Conservation (phyloP, 1,140 invertebrate genomes). For the Mactra quadrangularis region DNA sequence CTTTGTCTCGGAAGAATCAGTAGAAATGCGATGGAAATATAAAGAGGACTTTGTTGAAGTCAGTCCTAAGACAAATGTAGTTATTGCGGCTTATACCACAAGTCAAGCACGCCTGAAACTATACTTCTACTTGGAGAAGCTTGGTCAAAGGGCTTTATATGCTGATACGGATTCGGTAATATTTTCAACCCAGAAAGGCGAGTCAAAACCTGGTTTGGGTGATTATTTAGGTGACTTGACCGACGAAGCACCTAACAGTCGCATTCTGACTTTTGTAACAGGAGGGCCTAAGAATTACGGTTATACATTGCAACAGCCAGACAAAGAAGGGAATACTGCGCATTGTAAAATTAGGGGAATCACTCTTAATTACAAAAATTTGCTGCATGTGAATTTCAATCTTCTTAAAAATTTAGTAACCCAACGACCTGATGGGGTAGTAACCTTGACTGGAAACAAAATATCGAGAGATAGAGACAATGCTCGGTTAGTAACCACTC, state of each 20-base stretch:
- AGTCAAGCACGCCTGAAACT: slow-evolving; percentile 81
- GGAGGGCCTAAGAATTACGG: slow-evolving; percentile 59
- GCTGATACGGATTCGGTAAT: slow-evolving; percentile 81
- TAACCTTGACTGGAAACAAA: no score
- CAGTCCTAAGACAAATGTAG: slow-evolving; percentile 71
- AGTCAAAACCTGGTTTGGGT: slow-evolving; percentile 12
- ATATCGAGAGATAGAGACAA: no score
- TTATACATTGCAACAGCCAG: not conserved
- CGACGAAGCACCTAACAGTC: slow-evolving; percentile 20
- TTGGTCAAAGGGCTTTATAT: slow-evolving; percentile 78
- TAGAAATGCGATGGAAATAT: slow-evolving; percentile 35
- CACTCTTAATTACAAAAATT: slow-evolving; percentile 46
- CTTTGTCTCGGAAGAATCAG: slow-evolving; percentile 26
- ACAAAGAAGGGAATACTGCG: slow-evolving; percentile 1
- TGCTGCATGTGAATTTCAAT: slow-evolving; percentile 26
- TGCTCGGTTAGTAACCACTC: no score
- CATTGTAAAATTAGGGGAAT: slow-evolving; percentile 50
- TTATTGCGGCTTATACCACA: slow-evolving; percentile 80
- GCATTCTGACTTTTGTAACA: slow-evolving; percentile 40
- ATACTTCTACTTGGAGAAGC: slow-evolving; percentile 77
- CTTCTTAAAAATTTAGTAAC: no score
- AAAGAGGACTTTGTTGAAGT: not conserved
- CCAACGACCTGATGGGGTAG: no score
- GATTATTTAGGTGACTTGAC: slow-evolving; percentile 37
- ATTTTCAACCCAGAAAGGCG: slow-evolving; percentile 68